These are phyloP conservation scores for Sylvietta virens DNA, from an alignment of 2,113 vertebrate genomes.

Conservation along the genomic window DNA sequence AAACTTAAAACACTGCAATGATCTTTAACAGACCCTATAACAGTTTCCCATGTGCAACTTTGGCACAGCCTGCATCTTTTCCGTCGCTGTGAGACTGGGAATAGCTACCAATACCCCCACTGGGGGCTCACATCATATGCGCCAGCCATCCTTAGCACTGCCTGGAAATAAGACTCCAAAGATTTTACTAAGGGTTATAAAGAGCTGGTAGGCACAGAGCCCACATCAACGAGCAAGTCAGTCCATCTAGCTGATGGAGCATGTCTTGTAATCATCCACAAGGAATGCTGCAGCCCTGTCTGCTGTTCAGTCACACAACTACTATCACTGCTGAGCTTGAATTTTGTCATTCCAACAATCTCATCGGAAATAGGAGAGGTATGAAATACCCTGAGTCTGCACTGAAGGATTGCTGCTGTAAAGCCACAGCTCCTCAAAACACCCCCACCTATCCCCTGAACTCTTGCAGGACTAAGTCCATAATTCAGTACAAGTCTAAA, in stretches of 20 bases:
- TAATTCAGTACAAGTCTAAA: constrained; percentile 2
- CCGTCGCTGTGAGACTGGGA: not conserved
- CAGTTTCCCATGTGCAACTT: not conserved
- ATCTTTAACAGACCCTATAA: not conserved
- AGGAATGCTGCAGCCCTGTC: not conserved
- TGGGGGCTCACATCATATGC: not conserved
- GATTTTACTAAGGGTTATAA: not conserved
- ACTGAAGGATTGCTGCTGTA: not conserved
- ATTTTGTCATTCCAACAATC: not conserved
- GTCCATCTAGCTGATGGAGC: not conserved
- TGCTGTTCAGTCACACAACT: not conserved
- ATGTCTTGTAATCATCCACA: not conserved
- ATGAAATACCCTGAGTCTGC: not conserved
- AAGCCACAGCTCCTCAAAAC: not conserved
- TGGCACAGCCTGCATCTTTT: not conserved
- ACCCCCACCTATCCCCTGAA: not conserved
- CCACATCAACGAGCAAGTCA: not conserved
- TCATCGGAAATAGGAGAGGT: not conserved
- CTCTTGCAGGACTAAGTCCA: not conserved
- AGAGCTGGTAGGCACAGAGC: not conserved
- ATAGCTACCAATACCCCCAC: not conserved
- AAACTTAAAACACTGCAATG: not conserved
- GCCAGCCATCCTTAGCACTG: not conserved
- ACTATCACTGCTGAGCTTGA: not conserved
- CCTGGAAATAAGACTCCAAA: not conserved